Base-by-base conservation (phyloP, 2,797 vertebrate genomes). In the Choloepus didactylus region DNA sequence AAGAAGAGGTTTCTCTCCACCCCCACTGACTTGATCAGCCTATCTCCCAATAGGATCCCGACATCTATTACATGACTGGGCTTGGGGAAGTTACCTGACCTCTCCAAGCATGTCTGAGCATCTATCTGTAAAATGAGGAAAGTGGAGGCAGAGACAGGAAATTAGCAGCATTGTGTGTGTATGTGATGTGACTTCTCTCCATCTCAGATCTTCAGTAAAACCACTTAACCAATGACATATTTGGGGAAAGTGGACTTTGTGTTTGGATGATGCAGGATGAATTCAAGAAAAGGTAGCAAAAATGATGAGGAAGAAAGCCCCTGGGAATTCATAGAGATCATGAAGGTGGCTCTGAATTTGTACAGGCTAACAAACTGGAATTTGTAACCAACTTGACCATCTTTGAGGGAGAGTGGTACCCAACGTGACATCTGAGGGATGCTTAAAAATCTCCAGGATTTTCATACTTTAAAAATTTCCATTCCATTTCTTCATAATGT, bases 401-500 rank as follows among this genome's bases (percentile, higher is more conserved):
- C 67, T 93, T 19, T 35, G 41, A 56, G 46, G 19, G 46, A 75
- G 38, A 23, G 18, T 31, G 60, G 27, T 35, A 69, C 29, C 5
- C 82, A 72, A 41, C 69, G 19, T 93, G 83, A 84, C 10, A 67
- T 38, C 56, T 77, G 12, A 38, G 18, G 21, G 46, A 27, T 75
- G 12, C 70, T 77, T 86, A 31, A 70, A 92, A 38, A 70, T 85
- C 81, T 89, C 49, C 60, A 84, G 49, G 91, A 87, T 35, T 93
- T 91, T 84, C 25, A 69, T 77, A 93, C 41, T 93, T 95, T 44
- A 87, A 69, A 87, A 77, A 27, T 51, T 93, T 86, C 19, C n/a
- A 82, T 62, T 91, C 38, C 19, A 41, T 72, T 89, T 95, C 89
- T 76, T 93, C 69, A 72, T 89, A 89, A 94, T 76, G 70, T 73